phyloP scores from a whole-genome alignment of 2,113 vertebrate species.

The Rhea pennata region DNA sequence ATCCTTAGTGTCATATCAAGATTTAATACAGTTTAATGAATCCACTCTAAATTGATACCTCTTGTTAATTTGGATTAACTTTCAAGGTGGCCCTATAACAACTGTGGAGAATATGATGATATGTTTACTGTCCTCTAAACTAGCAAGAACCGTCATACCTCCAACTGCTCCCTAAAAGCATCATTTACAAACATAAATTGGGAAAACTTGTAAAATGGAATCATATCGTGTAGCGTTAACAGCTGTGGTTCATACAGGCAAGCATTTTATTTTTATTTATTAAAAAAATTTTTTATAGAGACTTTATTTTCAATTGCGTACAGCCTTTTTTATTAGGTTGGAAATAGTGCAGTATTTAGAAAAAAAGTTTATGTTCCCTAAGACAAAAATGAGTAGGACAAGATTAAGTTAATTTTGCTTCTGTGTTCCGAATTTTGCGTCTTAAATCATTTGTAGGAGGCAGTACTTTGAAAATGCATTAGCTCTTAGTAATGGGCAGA shows the following conservation, averaged over 20 bases:
- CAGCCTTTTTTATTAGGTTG: background rate
- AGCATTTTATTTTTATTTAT: background rate
- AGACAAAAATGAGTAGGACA: background rate
- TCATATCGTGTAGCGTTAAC: background rate
- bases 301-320: background rate
- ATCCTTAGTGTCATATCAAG: background rate
- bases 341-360: background rate
- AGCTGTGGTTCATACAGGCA: background rate
- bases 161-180: background rate
- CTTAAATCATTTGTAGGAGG: background rate
- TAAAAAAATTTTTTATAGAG: background rate
- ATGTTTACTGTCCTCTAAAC: background rate
- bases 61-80: slow-evolving; percentile 20
- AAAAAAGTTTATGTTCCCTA: background rate
- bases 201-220: background rate
- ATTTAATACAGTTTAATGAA: background rate
- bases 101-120: background rate
- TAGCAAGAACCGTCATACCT: background rate
- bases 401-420: background rate
- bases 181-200: background rate
- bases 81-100: background rate
- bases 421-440: background rate
- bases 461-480: background rate
- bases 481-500: background rate
- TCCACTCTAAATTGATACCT: background rate